Evolutionary conservation across 2,113 vertebrate species (phyloP).

Genomic region (Promerops cafer): DNA sequence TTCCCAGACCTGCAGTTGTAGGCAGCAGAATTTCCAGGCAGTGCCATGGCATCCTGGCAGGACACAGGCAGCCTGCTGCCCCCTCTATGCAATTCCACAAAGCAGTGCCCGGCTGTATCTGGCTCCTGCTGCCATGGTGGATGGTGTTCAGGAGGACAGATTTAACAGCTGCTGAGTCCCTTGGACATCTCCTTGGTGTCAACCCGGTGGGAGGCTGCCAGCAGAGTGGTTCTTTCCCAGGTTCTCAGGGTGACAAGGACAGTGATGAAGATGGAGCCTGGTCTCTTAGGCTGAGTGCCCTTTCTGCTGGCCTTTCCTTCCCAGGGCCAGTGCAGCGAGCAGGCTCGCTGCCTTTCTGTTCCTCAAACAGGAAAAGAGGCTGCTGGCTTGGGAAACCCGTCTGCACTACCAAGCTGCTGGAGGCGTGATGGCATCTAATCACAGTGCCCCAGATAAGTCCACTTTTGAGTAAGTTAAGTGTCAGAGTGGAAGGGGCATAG

Average conservation of each 20-base stretch:
- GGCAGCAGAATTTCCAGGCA: background rate
- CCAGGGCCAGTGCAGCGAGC: background rate
- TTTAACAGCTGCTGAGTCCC: background rate
- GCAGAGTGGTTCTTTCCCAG: background rate
- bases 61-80: background rate
- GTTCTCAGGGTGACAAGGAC: background rate
- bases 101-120: background rate
- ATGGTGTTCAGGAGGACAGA: background rate
- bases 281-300: background rate
- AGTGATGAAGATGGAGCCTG: background rate
- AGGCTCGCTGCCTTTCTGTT: background rate
- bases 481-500: background rate
- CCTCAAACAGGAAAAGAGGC: background rate
- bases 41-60: background rate
- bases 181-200: background rate
- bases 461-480: background rate
- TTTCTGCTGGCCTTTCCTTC: background rate
- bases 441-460: background rate
- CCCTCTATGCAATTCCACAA: constrained; percentile 23
- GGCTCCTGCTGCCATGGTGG: background rate
- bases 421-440: background rate
- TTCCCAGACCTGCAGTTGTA: background rate
- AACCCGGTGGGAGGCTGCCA: rapidly evolving
- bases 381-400: background rate
- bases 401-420: background rate